Evolutionary conservation across 2,113 vertebrate species (phyloP).

Genomic region (Euleptes europaea): DNA sequence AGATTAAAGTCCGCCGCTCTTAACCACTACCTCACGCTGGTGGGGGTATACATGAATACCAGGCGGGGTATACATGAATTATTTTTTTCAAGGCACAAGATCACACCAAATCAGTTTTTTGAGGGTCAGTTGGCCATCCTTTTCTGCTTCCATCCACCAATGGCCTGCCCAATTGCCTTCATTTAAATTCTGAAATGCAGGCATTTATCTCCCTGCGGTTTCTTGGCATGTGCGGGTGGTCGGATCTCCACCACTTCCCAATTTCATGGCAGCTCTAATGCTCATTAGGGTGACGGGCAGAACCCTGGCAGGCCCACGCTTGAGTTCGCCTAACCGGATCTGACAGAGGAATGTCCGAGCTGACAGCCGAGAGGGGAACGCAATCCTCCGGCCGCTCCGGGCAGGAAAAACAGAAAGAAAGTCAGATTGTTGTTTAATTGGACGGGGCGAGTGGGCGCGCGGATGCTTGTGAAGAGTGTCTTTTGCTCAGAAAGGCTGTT

Average conservation of each 20-base stretch:
- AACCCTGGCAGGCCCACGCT: neutral
- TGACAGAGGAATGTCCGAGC: neutral
- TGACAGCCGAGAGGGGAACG: neutral
- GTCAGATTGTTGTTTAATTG: neutral
- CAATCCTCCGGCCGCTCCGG: neutral
- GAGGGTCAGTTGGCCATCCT: neutral
- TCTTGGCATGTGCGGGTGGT: neutral
- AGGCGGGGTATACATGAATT: too few species aligned
- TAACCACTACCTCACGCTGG: too few species aligned
- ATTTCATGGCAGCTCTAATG: neutral
- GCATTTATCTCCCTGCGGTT: neutral
- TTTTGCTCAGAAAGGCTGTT: neutral
- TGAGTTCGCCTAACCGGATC: neutral
- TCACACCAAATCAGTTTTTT: neutral
- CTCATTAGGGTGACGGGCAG: neutral
- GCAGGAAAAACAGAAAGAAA: neutral
- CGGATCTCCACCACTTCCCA: neutral
- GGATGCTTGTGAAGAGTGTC: too few species aligned
- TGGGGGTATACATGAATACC: too few species aligned
- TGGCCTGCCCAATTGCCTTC: neutral
- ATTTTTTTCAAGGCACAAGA: neutral
- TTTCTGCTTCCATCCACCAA: neutral
- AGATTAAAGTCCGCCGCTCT: too few species aligned
- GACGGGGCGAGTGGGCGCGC: neutral
- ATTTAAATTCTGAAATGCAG: neutral